Conservation (phyloP, 2,797 vertebrate species). For the Emydoidea blandingii region DNA sequence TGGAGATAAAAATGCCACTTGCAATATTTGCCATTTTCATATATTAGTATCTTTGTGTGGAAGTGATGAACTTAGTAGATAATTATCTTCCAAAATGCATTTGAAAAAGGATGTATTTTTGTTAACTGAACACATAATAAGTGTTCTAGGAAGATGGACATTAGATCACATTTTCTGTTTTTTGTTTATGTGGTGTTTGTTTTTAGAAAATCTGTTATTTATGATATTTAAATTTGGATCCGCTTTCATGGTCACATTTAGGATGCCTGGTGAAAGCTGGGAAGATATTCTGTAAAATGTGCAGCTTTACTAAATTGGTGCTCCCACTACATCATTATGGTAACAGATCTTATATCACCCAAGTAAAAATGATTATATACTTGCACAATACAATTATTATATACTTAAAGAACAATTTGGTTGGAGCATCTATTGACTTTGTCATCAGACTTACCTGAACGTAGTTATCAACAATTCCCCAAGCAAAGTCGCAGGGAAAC, state of each 20-base stretch:
- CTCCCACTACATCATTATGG: neutral
- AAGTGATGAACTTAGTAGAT: neutral
- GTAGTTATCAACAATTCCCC: constrained; percentile 93
- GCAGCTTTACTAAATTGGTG: neutral
- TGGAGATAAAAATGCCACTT: neutral
- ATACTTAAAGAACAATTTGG: neutral
- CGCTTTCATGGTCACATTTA: neutral
- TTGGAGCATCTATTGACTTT: constrained; percentile 13
- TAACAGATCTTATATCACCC: neutral
- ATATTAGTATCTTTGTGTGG: neutral
- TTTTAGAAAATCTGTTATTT: neutral
- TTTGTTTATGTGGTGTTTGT: neutral
- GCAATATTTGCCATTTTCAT: neutral
- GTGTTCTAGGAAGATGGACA: neutral
- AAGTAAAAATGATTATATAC: neutral
- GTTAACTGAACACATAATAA: neutral
- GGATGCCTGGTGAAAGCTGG: neutral
- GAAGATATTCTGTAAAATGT: neutral
- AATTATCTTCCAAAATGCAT: neutral
- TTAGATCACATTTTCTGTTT: neutral
- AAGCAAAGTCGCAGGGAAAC: constrained; percentile 94
- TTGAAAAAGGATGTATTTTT: neutral
- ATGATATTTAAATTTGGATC: neutral
- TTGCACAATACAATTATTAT: neutral
- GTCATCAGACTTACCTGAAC: constrained; percentile 87